Evolutionary conservation across 2,113 vertebrate species (phyloP), one percentile per base, ranked within the genome.

Genomic region (Pluvianellus socialis): DNA sequence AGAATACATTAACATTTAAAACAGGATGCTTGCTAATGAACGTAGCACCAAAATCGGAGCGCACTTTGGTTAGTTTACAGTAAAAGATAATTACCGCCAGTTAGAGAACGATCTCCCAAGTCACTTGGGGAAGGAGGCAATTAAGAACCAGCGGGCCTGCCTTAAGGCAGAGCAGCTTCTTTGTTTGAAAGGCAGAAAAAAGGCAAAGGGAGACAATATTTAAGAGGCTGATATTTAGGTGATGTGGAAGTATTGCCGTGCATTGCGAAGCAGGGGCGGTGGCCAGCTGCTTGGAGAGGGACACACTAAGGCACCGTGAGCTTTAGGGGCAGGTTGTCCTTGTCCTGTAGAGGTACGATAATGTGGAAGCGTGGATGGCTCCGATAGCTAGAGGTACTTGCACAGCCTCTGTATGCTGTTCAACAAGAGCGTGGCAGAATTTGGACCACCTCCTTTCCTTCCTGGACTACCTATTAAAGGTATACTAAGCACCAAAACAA

Each of bases 41-140:
- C 75, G 3, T 24, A 67, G 70, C 71, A 74, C 58, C 0, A 1
- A 93, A 68, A 66, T 67, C 80, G 61, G 62, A 86, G n/a, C 6
- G 62, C 61, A 58, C 71, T 94, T 86, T 27, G 63, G 79, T 92
- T 93, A 86, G 68, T 88, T 92, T 91, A 94, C 79, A 93, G 32
- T 62, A 77, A 92, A 85, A 42, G 67, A 70, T 96, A 92, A 97
- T 97, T 96, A 92, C 81, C 90, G 74, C 40, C 72, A 62, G 70
- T 90, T 91, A 93, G 72, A 87, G 53, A 97, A 55, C 63, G 79
- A 79, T 89, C 86, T 94, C 62, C 90, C 49, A 72, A 90, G 79
- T 58, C 77, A 73, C 38, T n/a, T 21, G 63, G 68, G 76, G 49
- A 85, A 91, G 55, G 42, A 96, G 27, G 61, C 77, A 95, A 71